Evolutionary conservation across 2,797 vertebrate species (phyloP).

Genomic region (Lepilemur septentrionalis): DNA sequence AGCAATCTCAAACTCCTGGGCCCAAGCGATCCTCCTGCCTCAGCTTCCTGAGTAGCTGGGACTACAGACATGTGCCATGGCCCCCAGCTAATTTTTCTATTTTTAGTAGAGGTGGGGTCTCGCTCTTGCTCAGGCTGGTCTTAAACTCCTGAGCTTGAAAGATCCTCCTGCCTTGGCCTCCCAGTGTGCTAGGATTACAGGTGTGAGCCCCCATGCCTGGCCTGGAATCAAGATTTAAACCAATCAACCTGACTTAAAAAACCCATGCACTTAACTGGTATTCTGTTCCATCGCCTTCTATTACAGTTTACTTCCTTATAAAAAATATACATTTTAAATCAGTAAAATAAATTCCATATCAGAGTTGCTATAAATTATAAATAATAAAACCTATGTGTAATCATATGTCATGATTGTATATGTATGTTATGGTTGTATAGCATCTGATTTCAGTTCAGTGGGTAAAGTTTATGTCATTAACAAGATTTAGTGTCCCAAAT

Average conservation of each 20-base stretch:
- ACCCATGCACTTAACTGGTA: neutral
- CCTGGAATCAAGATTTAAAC: neutral
- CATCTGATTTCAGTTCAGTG: constrained; percentile 37
- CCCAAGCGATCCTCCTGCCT: no score
- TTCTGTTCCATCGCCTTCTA: neutral
- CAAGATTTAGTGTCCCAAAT: constrained; percentile 30
- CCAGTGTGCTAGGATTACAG: no score
- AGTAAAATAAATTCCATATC: constrained; percentile 21
- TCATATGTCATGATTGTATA: constrained; percentile 25
- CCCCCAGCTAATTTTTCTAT: no score
- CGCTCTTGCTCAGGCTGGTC: no score
- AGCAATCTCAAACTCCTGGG: no score
- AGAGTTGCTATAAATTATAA: neutral
- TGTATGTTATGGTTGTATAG: neutral
- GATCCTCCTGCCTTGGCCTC: no score
- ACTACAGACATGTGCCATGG: no score
- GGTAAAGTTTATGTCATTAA: constrained; percentile 23
- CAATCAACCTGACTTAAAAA: constrained; percentile 5
- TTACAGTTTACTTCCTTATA: neutral
- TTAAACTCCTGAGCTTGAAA: no score
- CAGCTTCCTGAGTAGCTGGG: no score
- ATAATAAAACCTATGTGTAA: neutral
- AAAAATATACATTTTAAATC: constrained; percentile 13
- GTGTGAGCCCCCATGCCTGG: no score
- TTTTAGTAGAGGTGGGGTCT: no score